Evolutionary conservation across 2,888 invertebrate genomes (phyloP).

Genomic region (Tinea trinotella): DNA sequence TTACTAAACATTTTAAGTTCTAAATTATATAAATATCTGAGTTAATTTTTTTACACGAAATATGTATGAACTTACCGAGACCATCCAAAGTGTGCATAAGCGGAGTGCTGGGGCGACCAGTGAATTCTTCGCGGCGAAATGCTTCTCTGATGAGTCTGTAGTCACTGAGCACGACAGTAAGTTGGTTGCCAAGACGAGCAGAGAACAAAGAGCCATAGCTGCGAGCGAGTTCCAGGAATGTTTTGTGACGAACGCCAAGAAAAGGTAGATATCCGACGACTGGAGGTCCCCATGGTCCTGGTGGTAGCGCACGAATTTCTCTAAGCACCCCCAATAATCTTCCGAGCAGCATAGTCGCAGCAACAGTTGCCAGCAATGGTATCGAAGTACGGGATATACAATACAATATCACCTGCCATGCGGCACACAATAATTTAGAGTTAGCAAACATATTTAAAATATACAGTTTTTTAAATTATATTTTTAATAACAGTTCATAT

Average conservation of each 20-base stretch:
- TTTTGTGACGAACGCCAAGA: conserved; percentile 83
- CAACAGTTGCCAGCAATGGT: conserved; percentile 60
- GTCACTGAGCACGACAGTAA: conserved; percentile 89
- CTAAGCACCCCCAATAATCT: conserved; percentile 57
- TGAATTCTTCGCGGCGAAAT: conserved; percentile 89
- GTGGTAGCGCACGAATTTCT: conserved; percentile 75
- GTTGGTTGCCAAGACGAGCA: conserved; percentile 84
- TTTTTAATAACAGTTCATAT: conserved; percentile 16
- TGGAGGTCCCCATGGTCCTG: conserved; percentile 91
- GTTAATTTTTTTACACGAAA: background rate
- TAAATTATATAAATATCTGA: background rate
- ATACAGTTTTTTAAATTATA: background rate
- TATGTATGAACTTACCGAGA: conserved; percentile 79
- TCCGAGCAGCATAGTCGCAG: conserved; percentile 61
- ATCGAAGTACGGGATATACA: conserved; percentile 51
- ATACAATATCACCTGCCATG: conserved; percentile 59
- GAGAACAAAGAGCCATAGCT: conserved; percentile 88
- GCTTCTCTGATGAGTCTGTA: conserved; percentile 88
- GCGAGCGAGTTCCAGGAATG: conserved; percentile 82
- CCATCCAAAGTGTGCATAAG: conserved; percentile 90
- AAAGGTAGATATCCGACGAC: conserved; percentile 88
- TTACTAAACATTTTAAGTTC: background rate
- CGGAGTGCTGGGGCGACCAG: conserved; percentile 88
- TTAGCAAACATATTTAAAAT: conserved; percentile 42
- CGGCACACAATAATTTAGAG: conserved; percentile 70